Base-by-base conservation (phyloP, 2,888 invertebrate species). In the Melipona bicolor region DNA sequence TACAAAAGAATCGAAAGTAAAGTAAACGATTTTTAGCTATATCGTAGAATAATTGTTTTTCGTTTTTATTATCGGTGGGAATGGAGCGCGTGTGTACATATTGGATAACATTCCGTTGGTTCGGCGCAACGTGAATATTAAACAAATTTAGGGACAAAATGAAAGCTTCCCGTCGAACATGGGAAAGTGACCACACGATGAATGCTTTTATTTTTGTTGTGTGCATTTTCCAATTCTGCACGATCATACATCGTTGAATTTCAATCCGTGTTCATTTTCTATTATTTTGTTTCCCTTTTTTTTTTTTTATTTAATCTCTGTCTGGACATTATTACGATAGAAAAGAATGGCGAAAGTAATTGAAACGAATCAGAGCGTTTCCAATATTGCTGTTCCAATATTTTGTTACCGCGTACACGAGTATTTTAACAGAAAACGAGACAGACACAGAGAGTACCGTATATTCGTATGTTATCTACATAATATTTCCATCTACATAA, bases 41-140 rank as follows among this genome's bases (percentile, higher is more conserved):
- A 24, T 64, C 68, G 56, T 9, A 21, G 62, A 50, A 54, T 32
- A 56, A 75, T 64, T 79, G 6, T 79, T 15, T 36, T 13, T 64
- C n/a, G 13, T 21, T 49, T 56, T n/a, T 17, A 4, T 32, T 59
- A 43, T 15, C 56, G 3, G 0, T 19, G 50, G 15, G 0, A 21
- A 65, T 59, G 43, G 49, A 54, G 21, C 52, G 24, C 43, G 43
- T 3, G 21, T 17, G n/a, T 43, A 43, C 52, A 15, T 21, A 70
- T 59, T 13, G 32, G 9, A 27, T 50, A 54, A 77, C 70, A 62
- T 32, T 17, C 19, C 54, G 32, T 2, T 15, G n/a, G 54, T 9
- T 11, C 50, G 21, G 32, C 32, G n/a, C 19, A 52, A 69, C 49
- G 59, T 24, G 67, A 21, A 67, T 68, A 75, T 75, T 75, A 56